Evolutionary conservation across 2,113 vertebrate genomes (phyloP).

Genomic region (Nibea albiflora): DNA sequence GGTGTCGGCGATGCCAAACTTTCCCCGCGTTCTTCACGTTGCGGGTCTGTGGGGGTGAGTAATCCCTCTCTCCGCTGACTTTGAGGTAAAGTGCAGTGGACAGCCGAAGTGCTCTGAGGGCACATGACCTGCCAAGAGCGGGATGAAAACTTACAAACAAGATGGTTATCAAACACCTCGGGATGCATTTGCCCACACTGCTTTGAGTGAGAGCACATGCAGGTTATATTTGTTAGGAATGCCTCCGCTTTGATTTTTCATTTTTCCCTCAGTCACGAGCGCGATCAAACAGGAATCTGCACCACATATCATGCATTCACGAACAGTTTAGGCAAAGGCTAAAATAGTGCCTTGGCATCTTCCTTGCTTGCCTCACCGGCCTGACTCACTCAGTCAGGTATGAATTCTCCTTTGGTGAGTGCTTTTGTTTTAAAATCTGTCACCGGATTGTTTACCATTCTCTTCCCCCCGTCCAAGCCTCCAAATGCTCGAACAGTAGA

Average conservation of each 20-base stretch:
- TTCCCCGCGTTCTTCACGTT: conserved; percentile 21
- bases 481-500: conserved; percentile 17
- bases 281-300: conserved; percentile 41
- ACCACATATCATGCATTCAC: conserved; percentile 36
- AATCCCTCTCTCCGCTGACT: conserved; percentile 35
- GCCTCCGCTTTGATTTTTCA: conserved; percentile 31
- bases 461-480: conserved; percentile 11
- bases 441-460: conserved; percentile 45
- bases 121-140: conserved; percentile 15
- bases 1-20: conserved; percentile 15
- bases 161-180: conserved; percentile 44
- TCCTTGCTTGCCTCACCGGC: neutral
- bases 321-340: conserved; percentile 8
- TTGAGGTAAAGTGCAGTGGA: conserved; percentile 23
- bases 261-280: conserved; percentile 33
- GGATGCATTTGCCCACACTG: conserved; percentile 11
- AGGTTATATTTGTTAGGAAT: conserved; percentile 30
- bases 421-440: conserved; percentile 48
- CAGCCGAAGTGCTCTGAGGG: conserved; percentile 33
- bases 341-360: conserved; percentile 39
- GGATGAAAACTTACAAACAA: conserved; percentile 26
- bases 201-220: neutral
- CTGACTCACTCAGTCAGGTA: conserved; percentile 46
- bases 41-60: conserved; percentile 14
- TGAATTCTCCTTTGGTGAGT: conserved; percentile 16